Evolutionary conservation across 2,888 invertebrate species (phyloP).

Genomic region (Nomada goodeniana): DNA sequence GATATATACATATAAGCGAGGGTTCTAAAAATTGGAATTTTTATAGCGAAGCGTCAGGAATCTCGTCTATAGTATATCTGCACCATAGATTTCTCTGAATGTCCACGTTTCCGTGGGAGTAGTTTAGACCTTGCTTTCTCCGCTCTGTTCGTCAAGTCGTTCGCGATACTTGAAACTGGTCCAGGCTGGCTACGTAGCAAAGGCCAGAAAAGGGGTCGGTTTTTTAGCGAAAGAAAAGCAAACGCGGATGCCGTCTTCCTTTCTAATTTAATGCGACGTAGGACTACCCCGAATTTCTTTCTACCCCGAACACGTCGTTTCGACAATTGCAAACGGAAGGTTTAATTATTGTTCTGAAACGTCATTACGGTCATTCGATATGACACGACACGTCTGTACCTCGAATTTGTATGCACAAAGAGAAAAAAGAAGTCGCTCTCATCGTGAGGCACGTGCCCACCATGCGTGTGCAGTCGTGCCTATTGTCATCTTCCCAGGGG

Average conservation of each 20-base stretch:
- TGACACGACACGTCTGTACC: neutral
- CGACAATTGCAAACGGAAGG: neutral
- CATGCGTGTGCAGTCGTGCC: conserved; percentile 8
- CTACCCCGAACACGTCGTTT: neutral
- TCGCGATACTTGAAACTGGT: conserved; percentile 47
- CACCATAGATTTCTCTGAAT: conserved; percentile 10
- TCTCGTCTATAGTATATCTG: neutral
- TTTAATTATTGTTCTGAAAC: conserved; percentile 28
- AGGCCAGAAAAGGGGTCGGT: conserved; percentile 25
- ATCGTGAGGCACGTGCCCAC: conserved; percentile 49
- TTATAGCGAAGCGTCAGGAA: neutral
- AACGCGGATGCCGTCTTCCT: conserved; percentile 26
- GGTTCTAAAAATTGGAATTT: conserved; percentile 3
- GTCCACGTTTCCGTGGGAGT: conserved; percentile 18
- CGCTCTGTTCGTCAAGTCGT: conserved; percentile 40
- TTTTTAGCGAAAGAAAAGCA: conserved; percentile 36
- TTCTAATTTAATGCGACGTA: conserved; percentile 26
- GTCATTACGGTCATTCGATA: neutral
- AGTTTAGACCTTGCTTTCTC: conserved; percentile 47
- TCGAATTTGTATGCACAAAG: conserved; percentile 19
- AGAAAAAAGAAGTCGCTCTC: conserved; percentile 8
- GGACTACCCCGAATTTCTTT: neutral
- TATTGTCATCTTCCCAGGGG: conserved; percentile 56
- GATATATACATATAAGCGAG: conserved; percentile 12
- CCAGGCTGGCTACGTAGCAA: conserved; percentile 11